Evolutionary conservation across 2,797 vertebrate genomes (phyloP).

Genomic region (Halcyon badia): DNA sequence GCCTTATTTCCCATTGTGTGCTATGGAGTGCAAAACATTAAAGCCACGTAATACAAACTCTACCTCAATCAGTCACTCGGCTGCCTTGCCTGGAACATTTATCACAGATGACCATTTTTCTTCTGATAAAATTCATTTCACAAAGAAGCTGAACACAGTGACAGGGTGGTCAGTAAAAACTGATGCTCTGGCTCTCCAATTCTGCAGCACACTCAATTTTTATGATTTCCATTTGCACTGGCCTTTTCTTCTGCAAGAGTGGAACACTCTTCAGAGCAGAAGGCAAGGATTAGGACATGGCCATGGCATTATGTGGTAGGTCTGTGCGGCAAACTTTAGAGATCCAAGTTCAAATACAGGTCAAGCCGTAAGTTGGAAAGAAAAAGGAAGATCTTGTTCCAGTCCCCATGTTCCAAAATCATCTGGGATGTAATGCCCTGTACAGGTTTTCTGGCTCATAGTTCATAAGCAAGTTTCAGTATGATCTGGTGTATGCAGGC

Average conservation of each 20-base stretch:
- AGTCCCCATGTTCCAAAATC: not conserved
- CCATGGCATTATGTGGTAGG: not conserved
- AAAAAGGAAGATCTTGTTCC: not conserved
- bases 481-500: no score
- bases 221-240: not conserved
- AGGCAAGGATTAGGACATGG: not conserved
- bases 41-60: not conserved
- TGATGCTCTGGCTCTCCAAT: not conserved
- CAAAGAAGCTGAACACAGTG: not conserved
- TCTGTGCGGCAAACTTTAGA: not conserved
- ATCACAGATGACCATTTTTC: not conserved
- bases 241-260: not conserved
- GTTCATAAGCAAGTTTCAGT: no score
- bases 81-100: not conserved
- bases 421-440: no score
- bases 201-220: not conserved
- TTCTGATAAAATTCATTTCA: not conserved
- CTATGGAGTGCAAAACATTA: not conserved
- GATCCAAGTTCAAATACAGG: not conserved
- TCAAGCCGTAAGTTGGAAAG: not conserved
- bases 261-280: not conserved
- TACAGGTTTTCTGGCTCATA: no score
- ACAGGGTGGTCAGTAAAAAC: not conserved
- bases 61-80: not conserved
- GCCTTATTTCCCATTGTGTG: not conserved